A percentile compares a stretch with the other conserved stretches of the same genome.
Evolutionary conservation across 2,113 vertebrate species (phyloP).

Genomic region (Paradoxurus hermaphroditus): DNA sequence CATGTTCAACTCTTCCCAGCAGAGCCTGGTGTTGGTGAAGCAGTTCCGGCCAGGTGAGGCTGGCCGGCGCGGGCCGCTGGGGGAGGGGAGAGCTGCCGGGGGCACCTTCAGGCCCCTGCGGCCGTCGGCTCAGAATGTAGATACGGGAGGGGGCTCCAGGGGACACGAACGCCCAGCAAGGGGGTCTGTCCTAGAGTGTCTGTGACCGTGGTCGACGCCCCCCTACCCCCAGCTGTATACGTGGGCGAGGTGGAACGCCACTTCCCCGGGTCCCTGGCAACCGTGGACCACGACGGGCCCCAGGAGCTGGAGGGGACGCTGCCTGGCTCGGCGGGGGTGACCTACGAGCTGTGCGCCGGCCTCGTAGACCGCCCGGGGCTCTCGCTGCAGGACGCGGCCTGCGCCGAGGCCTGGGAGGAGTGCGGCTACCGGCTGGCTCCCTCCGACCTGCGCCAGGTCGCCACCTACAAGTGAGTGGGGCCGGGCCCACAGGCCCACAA

Average conservation of each 20-base stretch:
- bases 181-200: neutral
- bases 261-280: constrained; percentile 80
- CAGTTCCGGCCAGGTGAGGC: constrained; percentile 72
- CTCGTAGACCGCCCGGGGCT: constrained; percentile 93
- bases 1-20: constrained; percentile 41
- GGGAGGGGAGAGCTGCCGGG: neutral
- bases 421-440: constrained; percentile 89
- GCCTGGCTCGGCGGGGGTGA: constrained; percentile 88
- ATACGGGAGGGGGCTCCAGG: neutral
- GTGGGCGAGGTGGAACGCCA: constrained; percentile 89
- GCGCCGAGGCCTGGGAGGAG: constrained; percentile 93
- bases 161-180: neutral
- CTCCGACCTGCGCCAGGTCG: constrained; percentile 86
- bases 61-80: fast-evolving
- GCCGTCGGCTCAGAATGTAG: too few relatives aligned
- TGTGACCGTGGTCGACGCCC: fast-evolving
- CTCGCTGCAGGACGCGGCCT: constrained; percentile 92
- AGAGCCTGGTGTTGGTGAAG: constrained; percentile 70
- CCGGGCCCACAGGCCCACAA: neutral
- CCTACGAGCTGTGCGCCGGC: constrained; percentile 94
- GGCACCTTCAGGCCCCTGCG: neutral
- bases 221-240: constrained; percentile 87
- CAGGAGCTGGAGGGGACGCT: constrained; percentile 68
- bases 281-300: constrained; percentile 67
- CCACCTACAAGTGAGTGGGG: constrained; percentile 89